Evolutionary conservation across 64 coral and sea anemone genomes (phyloP).

Genomic region (Catalaphyllia jardinei): DNA sequence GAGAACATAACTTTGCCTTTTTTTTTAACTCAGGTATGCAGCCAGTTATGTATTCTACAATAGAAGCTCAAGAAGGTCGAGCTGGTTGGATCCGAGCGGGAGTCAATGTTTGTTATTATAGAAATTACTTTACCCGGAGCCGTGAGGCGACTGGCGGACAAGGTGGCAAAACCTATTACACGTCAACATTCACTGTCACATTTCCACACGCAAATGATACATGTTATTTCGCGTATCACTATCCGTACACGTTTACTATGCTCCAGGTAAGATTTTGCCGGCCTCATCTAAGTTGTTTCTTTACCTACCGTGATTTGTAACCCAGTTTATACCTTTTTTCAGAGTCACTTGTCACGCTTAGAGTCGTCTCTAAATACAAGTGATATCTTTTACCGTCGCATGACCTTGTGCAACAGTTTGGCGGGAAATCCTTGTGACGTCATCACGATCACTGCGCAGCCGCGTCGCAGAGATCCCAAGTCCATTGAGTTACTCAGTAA

Average conservation of each 20-base stretch:
- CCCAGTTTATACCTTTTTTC: background rate
- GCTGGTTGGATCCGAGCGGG: slow-evolving; percentile 90
- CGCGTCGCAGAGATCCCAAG: slow-evolving; percentile 42
- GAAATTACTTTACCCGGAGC: slow-evolving; percentile 84
- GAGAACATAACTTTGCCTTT: background rate
- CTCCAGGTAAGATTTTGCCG: slow-evolving; percentile 68
- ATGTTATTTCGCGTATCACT: slow-evolving; percentile 97
- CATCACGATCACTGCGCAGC: slow-evolving; percentile 85
- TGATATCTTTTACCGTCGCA: slow-evolving; percentile 84
- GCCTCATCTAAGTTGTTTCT: background rate
- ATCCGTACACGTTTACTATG: slow-evolving; percentile 94
- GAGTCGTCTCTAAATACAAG: slow-evolving; percentile 65
- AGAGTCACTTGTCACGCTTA: slow-evolving; percentile 75
- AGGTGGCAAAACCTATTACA: slow-evolving; percentile 92
- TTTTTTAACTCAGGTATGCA: slow-evolving; percentile 79
- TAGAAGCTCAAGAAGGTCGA: slow-evolving; percentile 77
- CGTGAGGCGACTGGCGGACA: slow-evolving; percentile 52
- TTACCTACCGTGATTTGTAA: too few species aligned
- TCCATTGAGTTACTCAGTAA: slow-evolving; percentile 79
- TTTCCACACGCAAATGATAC: slow-evolving; percentile 87
- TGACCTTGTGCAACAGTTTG: slow-evolving; percentile 81
- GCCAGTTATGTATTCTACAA: slow-evolving; percentile 81
- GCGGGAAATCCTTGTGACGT: slow-evolving; percentile 95
- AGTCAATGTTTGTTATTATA: slow-evolving; percentile 92
- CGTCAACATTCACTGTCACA: slow-evolving; percentile 84